Percentiles rank a stretch among this genome's conserved stretches.
phyloP scores from a whole-genome alignment of 2,888 invertebrate species.

The Drosophila atripex region DNA sequence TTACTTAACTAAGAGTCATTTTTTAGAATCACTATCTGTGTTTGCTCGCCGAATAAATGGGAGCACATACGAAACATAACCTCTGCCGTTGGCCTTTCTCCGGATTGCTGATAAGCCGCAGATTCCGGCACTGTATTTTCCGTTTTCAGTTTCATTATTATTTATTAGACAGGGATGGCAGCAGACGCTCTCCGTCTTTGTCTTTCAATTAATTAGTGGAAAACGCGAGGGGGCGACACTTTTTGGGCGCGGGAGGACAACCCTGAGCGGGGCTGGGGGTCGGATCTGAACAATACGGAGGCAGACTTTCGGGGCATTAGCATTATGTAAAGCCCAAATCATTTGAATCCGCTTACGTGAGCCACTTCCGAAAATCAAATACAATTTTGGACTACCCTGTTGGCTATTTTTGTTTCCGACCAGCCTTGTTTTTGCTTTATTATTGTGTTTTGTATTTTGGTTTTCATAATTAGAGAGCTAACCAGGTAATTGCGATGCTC shows the following conservation, averaged over 20 bases:
- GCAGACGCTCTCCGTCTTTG: constrained; percentile 2
- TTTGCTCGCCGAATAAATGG: constrained; percentile 13
- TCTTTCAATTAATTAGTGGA: constrained; percentile 66
- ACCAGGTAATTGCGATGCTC: constrained; percentile 38
- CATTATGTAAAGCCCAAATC: constrained; percentile 33
- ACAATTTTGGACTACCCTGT: constrained; percentile 22
- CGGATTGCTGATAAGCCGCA: constrained; percentile 57
- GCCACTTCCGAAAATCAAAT: constrained; percentile 15
- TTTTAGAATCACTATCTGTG: constrained; percentile 9
- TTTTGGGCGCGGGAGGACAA: background rate
- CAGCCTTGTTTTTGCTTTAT: constrained; percentile 1
- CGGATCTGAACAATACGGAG: constrained; percentile 18
- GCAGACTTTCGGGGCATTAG: background rate
- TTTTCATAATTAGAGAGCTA: constrained; percentile 52
- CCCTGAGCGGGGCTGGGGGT: background rate
- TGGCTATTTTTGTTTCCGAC: background rate
- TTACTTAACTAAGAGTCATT: too few relatives aligned
- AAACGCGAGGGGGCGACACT: constrained; percentile 4
- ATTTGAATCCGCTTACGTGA: constrained; percentile 34
- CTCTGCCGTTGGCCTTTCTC: constrained; percentile 68
- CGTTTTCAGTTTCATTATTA: constrained; percentile 48
- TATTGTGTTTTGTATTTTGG: constrained; percentile 6
- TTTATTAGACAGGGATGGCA: constrained; percentile 23
- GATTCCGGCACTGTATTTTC: constrained; percentile 29
- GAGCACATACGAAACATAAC: constrained; percentile 46